Conservation (phyloP, 2,113 vertebrate species). For the Artemisiospiza belli region DNA sequence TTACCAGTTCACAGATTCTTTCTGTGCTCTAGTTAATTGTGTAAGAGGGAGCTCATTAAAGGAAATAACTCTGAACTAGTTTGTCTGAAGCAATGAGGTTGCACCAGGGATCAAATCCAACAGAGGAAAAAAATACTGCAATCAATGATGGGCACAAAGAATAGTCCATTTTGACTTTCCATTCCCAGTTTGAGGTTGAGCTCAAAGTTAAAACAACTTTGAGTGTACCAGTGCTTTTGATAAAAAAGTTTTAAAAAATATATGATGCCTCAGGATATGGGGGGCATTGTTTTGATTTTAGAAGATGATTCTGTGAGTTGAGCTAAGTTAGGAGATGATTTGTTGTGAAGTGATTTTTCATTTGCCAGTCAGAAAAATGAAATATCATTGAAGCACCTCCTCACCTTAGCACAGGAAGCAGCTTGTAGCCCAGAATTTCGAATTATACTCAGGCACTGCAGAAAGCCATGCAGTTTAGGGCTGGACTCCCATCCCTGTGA, state of each 20-base stretch:
- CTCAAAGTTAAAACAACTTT: neutral
- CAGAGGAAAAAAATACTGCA: neutral
- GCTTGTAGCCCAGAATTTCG: neutral
- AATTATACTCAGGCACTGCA: neutral
- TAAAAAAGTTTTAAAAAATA: neutral
- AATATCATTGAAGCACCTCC: neutral
- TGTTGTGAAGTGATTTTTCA: neutral
- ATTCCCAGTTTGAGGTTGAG: neutral
- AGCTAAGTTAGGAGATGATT: neutral
- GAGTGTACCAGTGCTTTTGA: neutral
- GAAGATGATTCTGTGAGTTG: neutral
- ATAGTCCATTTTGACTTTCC: neutral
- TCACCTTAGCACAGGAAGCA: neutral
- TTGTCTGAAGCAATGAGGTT: neutral
- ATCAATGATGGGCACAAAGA: neutral
- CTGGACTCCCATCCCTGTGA: fast-evolving
- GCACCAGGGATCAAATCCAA: neutral
- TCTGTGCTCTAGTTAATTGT: neutral
- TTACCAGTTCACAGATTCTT: neutral
- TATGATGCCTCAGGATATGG: neutral
- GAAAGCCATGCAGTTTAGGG: neutral
- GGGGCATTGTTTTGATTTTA: neutral
- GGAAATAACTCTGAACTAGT: neutral
- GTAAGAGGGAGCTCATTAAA: neutral
- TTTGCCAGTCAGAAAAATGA: neutral